Base-by-base conservation (phyloP, 2,888 invertebrate species). In the Chromoteleia sp. region DNA sequence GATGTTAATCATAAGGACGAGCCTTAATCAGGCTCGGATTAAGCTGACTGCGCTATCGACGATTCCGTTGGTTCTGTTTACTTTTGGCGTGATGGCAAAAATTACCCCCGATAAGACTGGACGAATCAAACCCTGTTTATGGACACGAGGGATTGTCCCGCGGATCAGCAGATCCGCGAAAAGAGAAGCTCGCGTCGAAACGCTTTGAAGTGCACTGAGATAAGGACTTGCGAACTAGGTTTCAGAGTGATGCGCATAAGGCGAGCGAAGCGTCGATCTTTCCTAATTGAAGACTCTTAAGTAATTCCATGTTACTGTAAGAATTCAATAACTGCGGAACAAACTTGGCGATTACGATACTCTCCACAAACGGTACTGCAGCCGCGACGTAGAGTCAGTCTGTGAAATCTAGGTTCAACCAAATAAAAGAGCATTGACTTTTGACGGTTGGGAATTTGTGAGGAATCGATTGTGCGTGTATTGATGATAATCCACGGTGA, bases 231-330 rank as follows among this genome's bases (percentile, higher is more conserved):
- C 10, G 10, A n/a, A n/a, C n/a, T n/a, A 45, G 19, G 19, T 45
- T 29, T 48, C 6, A n/a, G 12, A 8, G 25, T 7, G 25, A n/a
- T 12, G 48, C 19, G 17, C 43, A 15, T 10, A 30, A 36, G 56
- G 17, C 21, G 10, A 19, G 6, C 56, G 39, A 56, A 56, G 17
- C 21, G 21, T 39, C 56, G 39, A 17, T 56, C 56, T n/a, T 21
- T 12, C n/a, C 10, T 56, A 56, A 56, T 56, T 56, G 56, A 56
- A 21, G 19, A 3, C 43, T 25, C 29, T 59, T 59, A 59, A 59
- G 29, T 43, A 59, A 59, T 59, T 59, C 43, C 29, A 59, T 59
- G 56, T 56, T 56, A 5, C 43, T 43, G 29, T 43, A 59, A 43
- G 59, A 59, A 59, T 43, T 43, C 17, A 59, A 29, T 59, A 41